Percentiles rank a stretch among this genome's conserved stretches.
Evolutionary conservation across 2,888 invertebrate genomes (phyloP).

Genomic region (Diaprepes abbreviatus): DNA sequence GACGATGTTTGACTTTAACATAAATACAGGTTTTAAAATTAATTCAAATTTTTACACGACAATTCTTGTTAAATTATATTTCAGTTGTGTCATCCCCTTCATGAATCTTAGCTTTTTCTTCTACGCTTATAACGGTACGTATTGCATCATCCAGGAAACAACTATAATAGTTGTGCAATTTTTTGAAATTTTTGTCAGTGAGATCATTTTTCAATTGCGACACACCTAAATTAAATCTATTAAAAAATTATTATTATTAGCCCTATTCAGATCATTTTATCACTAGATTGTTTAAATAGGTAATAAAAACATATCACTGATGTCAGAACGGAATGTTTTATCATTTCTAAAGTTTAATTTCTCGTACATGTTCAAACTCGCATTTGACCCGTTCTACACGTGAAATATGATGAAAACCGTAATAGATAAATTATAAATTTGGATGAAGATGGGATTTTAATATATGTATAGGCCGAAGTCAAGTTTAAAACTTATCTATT

Average conservation of each 20-base stretch:
- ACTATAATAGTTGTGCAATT: not conserved
- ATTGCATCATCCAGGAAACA: not conserved
- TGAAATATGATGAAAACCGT: slow-evolving; percentile 42
- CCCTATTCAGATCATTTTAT: not conserved
- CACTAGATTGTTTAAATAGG: not conserved
- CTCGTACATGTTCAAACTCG: slow-evolving; percentile 32
- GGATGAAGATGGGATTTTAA: slow-evolving; percentile 6
- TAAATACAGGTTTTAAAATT: too few species aligned
- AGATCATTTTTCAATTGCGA: not conserved
- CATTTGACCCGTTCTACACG: slow-evolving; percentile 43
- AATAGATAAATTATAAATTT: slow-evolving; percentile 40
- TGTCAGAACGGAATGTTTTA: slow-evolving; percentile 20
- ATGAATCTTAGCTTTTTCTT: too few species aligned
- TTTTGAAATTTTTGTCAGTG: not conserved
- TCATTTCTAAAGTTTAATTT: slow-evolving; percentile 9
- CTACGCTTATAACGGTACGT: too few species aligned
- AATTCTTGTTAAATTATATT: too few species aligned
- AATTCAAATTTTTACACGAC: too few species aligned
- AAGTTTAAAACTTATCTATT: too few species aligned
- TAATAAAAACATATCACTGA: slow-evolving; percentile 14
- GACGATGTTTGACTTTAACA: too few species aligned
- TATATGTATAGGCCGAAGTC: slow-evolving; percentile 15
- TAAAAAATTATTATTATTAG: not conserved
- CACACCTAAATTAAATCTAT: not conserved
- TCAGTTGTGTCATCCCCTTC: too few species aligned